These are phyloP conservation scores for Siphamia tubifer DNA, from an alignment of 2,113 vertebrate genomes.

Conservation along the genomic window DNA sequence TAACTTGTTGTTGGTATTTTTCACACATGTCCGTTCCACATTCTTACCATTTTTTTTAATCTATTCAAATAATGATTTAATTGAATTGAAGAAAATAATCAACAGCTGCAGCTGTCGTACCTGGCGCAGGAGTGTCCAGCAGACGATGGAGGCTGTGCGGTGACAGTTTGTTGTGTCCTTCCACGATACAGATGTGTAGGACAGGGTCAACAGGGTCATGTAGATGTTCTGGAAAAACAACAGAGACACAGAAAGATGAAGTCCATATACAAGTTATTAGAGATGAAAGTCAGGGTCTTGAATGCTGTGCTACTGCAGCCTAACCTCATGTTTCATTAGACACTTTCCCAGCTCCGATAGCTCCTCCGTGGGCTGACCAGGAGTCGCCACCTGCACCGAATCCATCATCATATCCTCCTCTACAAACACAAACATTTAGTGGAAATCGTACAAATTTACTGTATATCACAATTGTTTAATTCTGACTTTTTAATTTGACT, in stretches of 20 bases:
- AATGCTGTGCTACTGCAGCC: background rate
- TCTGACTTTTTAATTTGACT: background rate
- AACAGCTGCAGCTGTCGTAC: no score
- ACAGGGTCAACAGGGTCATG: slow-evolving; percentile 87
- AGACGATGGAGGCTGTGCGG: slow-evolving; percentile 89
- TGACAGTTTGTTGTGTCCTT: slow-evolving; percentile 93
- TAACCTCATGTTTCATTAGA: slow-evolving; percentile 90
- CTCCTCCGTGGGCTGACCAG: slow-evolving; percentile 75
- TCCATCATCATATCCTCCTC: slow-evolving; percentile 95
- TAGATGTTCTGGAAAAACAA: slow-evolving; percentile 84
- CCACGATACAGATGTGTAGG: slow-evolving; percentile 92
- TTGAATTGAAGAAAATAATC: no score
- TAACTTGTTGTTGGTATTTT: no score
- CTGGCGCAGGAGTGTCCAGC: slow-evolving; percentile 95
- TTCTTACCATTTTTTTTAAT: no score
- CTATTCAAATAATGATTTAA: no score
- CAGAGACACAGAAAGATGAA: background rate
- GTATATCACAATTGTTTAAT: background rate
- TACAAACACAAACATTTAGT: slow-evolving; percentile 27
- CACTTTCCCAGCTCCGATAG: slow-evolving; percentile 93
- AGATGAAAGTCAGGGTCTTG: background rate
- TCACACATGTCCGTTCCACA: no score
- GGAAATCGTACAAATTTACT: background rate
- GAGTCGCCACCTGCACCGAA: slow-evolving; percentile 66
- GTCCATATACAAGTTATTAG: background rate